Base-by-base conservation (phyloP, 2,797 vertebrate species). In the Diplodus puntazzo region DNA sequence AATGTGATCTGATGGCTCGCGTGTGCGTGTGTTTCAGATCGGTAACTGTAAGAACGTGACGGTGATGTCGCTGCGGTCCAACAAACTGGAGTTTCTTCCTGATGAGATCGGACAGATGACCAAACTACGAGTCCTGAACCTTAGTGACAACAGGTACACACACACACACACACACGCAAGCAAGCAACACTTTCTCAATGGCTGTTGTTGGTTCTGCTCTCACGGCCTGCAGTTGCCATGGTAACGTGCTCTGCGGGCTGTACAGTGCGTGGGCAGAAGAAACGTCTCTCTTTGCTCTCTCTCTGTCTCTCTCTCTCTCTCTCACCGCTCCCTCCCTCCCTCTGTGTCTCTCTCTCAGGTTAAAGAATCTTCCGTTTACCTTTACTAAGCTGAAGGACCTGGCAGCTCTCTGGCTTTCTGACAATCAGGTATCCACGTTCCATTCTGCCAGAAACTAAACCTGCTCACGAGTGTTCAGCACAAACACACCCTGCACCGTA, bases 91-190 rank as follows among this genome's bases (percentile, higher is more conserved):
- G 92, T 98, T 99, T 82, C 97, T 99, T 55, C 98, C 98, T 14
- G 98, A 99, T 80, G 98, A 99, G 88, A 99, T 99, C 46, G 98
- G 98, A 85, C 98, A 99, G 92, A 99, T 99, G 98, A 98, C 98
- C 92, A 99, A 99, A 91, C 94, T 99, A 77, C 94, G 98, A 79
- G 98, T 99, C 82, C 94, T 99, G 81, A 99, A 99, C 90, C 94
- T 99, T 54, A 99, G 98, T 59, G 98, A 99, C 87, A 99, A 99
- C 96, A 98, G 98, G 98, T 99, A 97, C 10, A 23, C 59, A 39
- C 59, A 50, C 64, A 23, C 61, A 39, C 59, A 50, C 64, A 23
- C 52, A 30, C 71, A 25, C 50, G 96, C 60, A 71, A 55, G 21
- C 42, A 60, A 7, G 49, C 52, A 73, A 84, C 63, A 77, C 67